Conservation (phyloP, 2,888 invertebrate species). For the Leptinotarsa tumamoca region DNA sequence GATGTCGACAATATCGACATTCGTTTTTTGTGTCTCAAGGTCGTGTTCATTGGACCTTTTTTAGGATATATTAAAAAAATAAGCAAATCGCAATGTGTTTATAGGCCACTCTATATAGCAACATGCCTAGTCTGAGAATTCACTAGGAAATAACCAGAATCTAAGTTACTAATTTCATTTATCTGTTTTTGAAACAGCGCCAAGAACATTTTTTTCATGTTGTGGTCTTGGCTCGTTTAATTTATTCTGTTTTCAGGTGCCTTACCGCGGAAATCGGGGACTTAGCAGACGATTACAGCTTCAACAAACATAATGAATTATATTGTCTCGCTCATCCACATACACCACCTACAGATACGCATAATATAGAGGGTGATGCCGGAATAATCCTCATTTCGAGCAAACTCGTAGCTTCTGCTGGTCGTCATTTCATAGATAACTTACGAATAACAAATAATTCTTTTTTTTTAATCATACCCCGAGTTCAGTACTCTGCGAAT, state of each 20-base stretch:
- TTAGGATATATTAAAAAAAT: no score
- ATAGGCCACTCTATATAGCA: not conserved
- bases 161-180: constrained; percentile 2
- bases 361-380: constrained; percentile 6
- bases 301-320: constrained; percentile 20
- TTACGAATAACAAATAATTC: no score
- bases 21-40: no score
- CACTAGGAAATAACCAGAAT: not conserved
- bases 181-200: constrained; percentile 4
- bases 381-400: not conserved
- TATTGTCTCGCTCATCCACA: constrained; percentile 9
- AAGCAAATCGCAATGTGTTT: no score
- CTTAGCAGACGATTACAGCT: constrained; percentile 9
- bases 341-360: constrained; percentile 10
- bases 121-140: constrained; percentile 13
- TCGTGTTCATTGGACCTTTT: no score
- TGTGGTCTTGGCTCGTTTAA: constrained; percentile 16
- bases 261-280: constrained; percentile 12
- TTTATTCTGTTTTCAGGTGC: constrained; percentile 22
- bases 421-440: no score
- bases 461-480: no score
- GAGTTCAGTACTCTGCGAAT: no score
- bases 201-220: constrained; percentile 7
- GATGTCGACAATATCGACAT: no score
- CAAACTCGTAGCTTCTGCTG: not conserved